Percentiles rank a stretch among this genome's conserved stretches.
phyloP scores from a whole-genome alignment of 2,888 invertebrate species.

The Branchipolynoe longqiensis region DNA sequence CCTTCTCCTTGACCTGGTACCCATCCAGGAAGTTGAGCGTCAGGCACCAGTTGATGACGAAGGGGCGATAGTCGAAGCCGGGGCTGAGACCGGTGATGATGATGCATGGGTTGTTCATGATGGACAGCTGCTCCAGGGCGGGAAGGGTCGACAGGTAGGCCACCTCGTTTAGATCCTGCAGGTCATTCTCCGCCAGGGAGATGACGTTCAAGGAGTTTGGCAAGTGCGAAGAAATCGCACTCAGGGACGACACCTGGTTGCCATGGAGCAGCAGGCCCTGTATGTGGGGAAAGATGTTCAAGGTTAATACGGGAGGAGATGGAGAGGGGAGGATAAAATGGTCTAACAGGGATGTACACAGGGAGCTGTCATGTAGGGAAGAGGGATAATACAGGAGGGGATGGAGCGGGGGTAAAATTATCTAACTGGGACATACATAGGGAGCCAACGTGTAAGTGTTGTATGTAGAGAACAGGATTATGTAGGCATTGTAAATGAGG shows the following conservation, averaged over 20 bases:
- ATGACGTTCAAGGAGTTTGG: constrained; percentile 88
- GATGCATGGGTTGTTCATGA: constrained; percentile 94
- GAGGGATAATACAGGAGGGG: too few relatives aligned
- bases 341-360: too few relatives aligned
- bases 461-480: too few relatives aligned
- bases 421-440: too few relatives aligned
- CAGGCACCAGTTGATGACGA: constrained; percentile 96
- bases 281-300: constrained; percentile 64
- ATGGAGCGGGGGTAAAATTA: too few relatives aligned
- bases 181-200: constrained; percentile 91
- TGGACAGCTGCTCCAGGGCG: constrained; percentile 90
- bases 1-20: constrained; percentile 93
- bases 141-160: constrained; percentile 84
- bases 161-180: constrained; percentile 88
- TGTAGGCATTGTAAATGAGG: too few relatives aligned
- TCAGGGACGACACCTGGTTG: constrained; percentile 91
- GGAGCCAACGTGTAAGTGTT: too few relatives aligned
- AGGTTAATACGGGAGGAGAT: too few relatives aligned
- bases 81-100: constrained; percentile 84
- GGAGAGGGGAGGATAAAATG: too few relatives aligned
- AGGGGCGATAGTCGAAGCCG: constrained; percentile 92
- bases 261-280: constrained; percentile 93
- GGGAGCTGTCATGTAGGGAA: too few relatives aligned
- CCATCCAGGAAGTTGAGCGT: constrained; percentile 93
- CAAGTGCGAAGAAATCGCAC: constrained; percentile 91